phyloP scores from a whole-genome alignment of 1,140 invertebrate genomes.

The Drosophila kikkawai region DNA sequence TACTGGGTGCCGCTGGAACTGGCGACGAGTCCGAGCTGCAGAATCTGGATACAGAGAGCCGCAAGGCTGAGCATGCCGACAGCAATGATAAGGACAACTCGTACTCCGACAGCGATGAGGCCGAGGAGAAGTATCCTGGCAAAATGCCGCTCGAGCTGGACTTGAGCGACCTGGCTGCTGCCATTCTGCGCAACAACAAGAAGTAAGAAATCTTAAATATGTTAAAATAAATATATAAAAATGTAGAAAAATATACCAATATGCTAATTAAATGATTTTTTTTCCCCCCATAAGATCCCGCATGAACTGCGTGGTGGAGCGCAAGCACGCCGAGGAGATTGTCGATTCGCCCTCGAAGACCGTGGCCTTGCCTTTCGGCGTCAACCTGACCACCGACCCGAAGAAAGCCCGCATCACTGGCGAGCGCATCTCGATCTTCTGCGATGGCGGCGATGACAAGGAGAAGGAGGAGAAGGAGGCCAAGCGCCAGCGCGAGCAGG shows the following conservation, averaged over 20 bases:
- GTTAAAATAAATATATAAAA: background rate
- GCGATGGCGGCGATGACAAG: slow-evolving; percentile 89
- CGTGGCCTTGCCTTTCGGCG: slow-evolving; percentile 88
- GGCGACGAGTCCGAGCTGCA: slow-evolving; percentile 74
- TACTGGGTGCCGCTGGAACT: slow-evolving; percentile 69
- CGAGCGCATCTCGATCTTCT: slow-evolving; percentile 94
- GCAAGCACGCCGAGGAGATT: slow-evolving; percentile 92
- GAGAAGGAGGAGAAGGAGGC: slow-evolving; percentile 57
- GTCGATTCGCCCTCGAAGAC: slow-evolving; percentile 91
- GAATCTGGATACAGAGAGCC: slow-evolving; percentile 67
- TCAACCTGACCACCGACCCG: slow-evolving; percentile 90
- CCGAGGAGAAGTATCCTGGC: slow-evolving; percentile 88
- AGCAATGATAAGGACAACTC: slow-evolving; percentile 70
- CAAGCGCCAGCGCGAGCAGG: slow-evolving; percentile 65
- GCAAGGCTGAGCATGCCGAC: slow-evolving; percentile 55
- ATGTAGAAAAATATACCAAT: background rate
- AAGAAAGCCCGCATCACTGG: slow-evolving; percentile 90
- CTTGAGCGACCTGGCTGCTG: slow-evolving; percentile 91
- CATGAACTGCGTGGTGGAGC: slow-evolving; percentile 95
- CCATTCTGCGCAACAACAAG: slow-evolving; percentile 91
- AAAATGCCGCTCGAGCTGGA: slow-evolving; percentile 92
- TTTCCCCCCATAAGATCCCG: slow-evolving; percentile 86
- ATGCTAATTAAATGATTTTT: no score
- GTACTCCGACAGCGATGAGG: slow-evolving; percentile 82
- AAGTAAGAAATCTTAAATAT: slow-evolving; percentile 84